Base-by-base conservation (phyloP, 2,797 vertebrate genomes). In the Tolypeutes matacus region DNA sequence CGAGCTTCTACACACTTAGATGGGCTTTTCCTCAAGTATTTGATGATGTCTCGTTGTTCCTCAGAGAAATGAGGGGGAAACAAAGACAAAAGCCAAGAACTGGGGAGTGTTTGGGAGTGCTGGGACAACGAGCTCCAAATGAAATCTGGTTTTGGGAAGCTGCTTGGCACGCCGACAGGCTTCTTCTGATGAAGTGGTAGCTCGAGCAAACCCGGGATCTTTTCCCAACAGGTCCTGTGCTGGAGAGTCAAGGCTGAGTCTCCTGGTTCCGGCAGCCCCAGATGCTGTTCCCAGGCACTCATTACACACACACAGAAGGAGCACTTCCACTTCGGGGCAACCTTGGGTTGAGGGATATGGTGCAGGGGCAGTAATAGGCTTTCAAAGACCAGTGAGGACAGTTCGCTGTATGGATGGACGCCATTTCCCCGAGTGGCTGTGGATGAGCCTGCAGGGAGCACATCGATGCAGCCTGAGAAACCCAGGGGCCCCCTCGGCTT, bases 371-470 rank as follows among this genome's bases (percentile, higher is more conserved):
- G 14, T 27, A 39, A 25, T 3, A 21, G 0, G 46, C 31, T 20
- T 31, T 62, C 0, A 49, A 20, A 17, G 53, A n/a, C 27, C 15
- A 1, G 0, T 25, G 27, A 0, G 7, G 5, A 0, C 17, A 2
- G 2, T 3, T 1, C 25, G 29, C 10, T 10, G 8, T 11, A 6
- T 20, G 6, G 18, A 8, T 3, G 7, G 17, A 27, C 14, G 4
- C 2, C 65, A n/a, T 1, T 5, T 36, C 8, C 23, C 25, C 0
- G 27, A 13, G 58, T 39, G 39, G 39, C 39, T 39, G 39, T 39
- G 39, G 39, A 39, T 67, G 17, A 1, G 49, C 2, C 25, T 18
- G 6, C 0, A 13, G 27, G 25, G 21, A 27, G 2, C 1, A 6
- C 5, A 2, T 6, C 5, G 39, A 17, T 7, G 39, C 27, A 21